Percentiles rank a stretch among this genome's conserved stretches.
Conservation (phyloP, 2,888 invertebrate species). For the Brenthis ino region DNA sequence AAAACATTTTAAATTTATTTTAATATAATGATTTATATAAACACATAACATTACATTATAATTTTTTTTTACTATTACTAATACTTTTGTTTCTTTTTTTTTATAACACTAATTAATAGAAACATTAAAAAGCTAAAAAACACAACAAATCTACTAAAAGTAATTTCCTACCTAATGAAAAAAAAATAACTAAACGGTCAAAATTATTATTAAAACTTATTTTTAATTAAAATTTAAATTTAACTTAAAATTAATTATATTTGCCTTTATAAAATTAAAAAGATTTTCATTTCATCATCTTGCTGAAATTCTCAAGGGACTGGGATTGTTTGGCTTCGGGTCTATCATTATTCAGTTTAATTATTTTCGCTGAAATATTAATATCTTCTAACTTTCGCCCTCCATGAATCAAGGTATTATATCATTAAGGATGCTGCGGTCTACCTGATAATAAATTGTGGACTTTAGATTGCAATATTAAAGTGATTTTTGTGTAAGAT, state of each 20-base stretch:
- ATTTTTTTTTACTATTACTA: too few species aligned
- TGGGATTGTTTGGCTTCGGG: slow-evolving; percentile 18
- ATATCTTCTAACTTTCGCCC: slow-evolving; percentile 21
- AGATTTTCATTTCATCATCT: slow-evolving; percentile 14
- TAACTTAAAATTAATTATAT: too few species aligned
- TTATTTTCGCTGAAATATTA: slow-evolving; percentile 24
- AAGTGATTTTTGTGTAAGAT: background rate
- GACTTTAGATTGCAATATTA: background rate
- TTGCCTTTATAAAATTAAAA: slow-evolving; percentile 8
- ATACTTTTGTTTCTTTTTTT: too few species aligned
- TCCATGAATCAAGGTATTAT: slow-evolving; percentile 16
- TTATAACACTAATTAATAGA: too few species aligned
- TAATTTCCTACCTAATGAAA: too few species aligned
- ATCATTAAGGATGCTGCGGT: background rate
- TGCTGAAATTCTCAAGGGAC: slow-evolving; percentile 10
- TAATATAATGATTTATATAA: too few species aligned
- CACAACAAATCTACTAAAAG: too few species aligned
- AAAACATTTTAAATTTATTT: too few species aligned
- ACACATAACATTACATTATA: too few species aligned
- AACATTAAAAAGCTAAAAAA: too few species aligned
- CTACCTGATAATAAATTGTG: slow-evolving; percentile 1
- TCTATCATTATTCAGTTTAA: slow-evolving; percentile 23
- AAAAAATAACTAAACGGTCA: background rate
- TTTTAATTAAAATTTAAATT: too few species aligned
- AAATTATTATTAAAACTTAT: background rate